Percentiles rank a stretch among this genome's conserved stretches.
phyloP scores from a whole-genome alignment of 2,113 vertebrate genomes.

The Rhinoptilus africanus region DNA sequence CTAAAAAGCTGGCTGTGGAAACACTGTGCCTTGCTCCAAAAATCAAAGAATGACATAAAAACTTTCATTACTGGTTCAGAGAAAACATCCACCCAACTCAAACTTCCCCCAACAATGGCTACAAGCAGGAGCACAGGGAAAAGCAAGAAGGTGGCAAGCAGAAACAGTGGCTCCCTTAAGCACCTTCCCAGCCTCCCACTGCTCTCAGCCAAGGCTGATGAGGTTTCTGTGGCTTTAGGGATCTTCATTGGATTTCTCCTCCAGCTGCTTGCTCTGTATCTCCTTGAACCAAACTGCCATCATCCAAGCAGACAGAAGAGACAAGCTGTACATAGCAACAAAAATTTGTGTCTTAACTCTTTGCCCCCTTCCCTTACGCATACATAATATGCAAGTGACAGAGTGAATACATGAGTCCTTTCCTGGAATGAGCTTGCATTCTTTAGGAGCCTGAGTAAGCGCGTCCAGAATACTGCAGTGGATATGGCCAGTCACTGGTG shows the following conservation, averaged over 20 bases:
- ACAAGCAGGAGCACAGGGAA: neutral
- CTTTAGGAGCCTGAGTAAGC: neutral
- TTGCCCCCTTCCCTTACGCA: neutral
- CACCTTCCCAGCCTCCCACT: neutral
- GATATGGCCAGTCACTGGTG: neutral
- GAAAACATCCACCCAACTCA: neutral
- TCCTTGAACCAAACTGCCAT: neutral
- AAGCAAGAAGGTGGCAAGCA: neutral
- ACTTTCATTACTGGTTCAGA: neutral
- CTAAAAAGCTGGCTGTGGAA: neutral
- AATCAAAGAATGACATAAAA: neutral
- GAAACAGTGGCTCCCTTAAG: neutral
- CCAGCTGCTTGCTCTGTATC: neutral
- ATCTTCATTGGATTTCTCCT: neutral
- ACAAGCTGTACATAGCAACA: neutral
- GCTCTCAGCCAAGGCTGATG: neutral
- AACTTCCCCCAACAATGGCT: neutral
- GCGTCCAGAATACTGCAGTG: rapidly evolving
- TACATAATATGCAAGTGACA: neutral
- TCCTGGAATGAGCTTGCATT: neutral
- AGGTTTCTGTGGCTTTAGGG: neutral
- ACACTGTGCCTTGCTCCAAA: neutral
- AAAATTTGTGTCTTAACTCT: neutral
- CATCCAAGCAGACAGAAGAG: neutral
- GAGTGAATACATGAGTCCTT: rapidly evolving